A percentile compares a stretch with the other conserved stretches of the same genome.
Conservation (phyloP, 2,113 vertebrate genomes). For the Rhinoptilus africanus region DNA sequence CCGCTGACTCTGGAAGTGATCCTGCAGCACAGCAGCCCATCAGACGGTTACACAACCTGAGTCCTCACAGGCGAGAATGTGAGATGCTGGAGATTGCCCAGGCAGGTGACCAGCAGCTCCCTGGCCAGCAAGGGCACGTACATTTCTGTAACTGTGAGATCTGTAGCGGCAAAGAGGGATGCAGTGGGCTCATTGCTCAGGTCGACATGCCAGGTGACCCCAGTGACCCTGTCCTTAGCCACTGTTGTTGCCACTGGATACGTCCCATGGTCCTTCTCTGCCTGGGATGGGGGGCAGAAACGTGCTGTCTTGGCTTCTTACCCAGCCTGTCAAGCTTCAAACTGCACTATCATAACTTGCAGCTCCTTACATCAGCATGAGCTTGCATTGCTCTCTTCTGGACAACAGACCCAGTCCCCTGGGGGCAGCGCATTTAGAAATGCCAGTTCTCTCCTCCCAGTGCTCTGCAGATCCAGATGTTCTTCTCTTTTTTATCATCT, state of each 20-base stretch:
- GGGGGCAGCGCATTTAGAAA: constrained; percentile 30
- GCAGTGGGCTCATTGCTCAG: not conserved
- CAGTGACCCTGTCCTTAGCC: not conserved
- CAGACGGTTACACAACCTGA: not conserved
- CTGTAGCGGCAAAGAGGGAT: not conserved
- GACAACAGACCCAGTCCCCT: not conserved
- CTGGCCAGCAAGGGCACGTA: not conserved
- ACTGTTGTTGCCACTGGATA: not conserved
- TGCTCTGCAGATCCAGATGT: not conserved
- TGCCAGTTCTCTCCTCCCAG: not conserved
- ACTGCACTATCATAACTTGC: not conserved
- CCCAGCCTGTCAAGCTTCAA: not conserved
- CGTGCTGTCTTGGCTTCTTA: not conserved
- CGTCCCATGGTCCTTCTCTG: not conserved
- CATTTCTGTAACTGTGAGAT: rapidly evolving
- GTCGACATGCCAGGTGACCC: rapidly evolving
- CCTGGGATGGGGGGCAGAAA: not conserved
- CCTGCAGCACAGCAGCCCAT: constrained; percentile 7
- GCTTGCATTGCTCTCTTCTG: constrained; percentile 11
- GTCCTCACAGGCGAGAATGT: not conserved
- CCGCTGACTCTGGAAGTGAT: not conserved
- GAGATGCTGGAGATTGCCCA: not conserved
- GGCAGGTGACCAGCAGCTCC: not conserved
- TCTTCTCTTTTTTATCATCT: not conserved
- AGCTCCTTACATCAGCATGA: constrained; percentile 30